Conservation (phyloP, 2,797 vertebrate species). For the Lagothrix lagotricha region DNA sequence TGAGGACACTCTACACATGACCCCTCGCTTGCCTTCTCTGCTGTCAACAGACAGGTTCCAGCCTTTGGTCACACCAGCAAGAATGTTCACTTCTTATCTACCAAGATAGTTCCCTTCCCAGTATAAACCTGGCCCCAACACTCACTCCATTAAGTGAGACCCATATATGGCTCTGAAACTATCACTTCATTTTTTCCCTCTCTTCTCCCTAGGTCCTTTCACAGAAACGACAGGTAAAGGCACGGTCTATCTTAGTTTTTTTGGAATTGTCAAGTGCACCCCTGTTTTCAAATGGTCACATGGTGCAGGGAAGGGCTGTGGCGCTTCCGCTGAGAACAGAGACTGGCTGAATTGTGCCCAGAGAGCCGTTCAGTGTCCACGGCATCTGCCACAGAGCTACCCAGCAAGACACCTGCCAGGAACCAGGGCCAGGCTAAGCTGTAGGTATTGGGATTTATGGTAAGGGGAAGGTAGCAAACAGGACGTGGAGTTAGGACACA, state of each 20-base stretch:
- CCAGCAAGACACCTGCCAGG: background rate
- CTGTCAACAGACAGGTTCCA: background rate
- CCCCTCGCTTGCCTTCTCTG: background rate
- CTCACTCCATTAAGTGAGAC: background rate
- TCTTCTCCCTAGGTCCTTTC: background rate
- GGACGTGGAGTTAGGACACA: background rate
- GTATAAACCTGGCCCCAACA: conserved; percentile 12
- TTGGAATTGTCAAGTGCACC: background rate
- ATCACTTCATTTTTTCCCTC: background rate
- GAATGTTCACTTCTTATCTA: conserved; percentile 51
- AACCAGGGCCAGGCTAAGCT: background rate
- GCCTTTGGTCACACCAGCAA: background rate
- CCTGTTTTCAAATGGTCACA: background rate
- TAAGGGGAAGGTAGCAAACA: background rate
- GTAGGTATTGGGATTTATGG: background rate
- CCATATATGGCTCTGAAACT: background rate
- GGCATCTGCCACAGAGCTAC: background rate
- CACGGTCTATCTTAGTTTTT: accelerated
- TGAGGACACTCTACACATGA: background rate
- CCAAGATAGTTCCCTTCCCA: conserved; percentile 41
- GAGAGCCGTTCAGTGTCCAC: background rate
- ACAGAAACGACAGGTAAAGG: background rate
- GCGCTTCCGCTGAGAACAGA: background rate
- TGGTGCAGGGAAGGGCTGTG: accelerated
- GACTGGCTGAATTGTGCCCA: background rate